These are phyloP conservation scores for Mionectes macconnelli DNA, from an alignment of 2,113 vertebrate genomes.

Conservation along the genomic window DNA sequence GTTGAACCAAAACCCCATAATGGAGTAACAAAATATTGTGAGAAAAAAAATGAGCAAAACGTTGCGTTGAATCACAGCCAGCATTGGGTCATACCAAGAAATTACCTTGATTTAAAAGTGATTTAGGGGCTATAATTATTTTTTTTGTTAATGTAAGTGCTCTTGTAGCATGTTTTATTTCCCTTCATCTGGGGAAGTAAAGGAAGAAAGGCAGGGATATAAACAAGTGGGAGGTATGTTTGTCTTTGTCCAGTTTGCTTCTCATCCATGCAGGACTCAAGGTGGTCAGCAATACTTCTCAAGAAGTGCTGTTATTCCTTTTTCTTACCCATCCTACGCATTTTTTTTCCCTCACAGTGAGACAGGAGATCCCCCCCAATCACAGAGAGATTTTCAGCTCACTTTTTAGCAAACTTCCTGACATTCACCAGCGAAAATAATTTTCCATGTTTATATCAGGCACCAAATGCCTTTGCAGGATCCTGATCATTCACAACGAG, in stretches of 20 bases:
- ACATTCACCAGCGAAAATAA: background rate
- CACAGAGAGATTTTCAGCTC: background rate
- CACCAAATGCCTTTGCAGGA: background rate
- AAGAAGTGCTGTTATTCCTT: background rate
- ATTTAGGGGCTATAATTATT: slow-evolving; percentile 1
- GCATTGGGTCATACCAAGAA: background rate
- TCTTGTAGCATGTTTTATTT: background rate
- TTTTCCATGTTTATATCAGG: background rate
- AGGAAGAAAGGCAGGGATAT: background rate
- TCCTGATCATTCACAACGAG: background rate
- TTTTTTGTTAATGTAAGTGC: background rate
- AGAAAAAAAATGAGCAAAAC: background rate
- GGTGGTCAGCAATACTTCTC: background rate
- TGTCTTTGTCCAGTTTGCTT: background rate
- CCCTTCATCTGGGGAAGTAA: background rate
- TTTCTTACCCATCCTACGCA: background rate
- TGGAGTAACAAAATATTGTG: background rate
- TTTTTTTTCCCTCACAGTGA: background rate
- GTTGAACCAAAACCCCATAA: background rate
- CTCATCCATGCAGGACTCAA: background rate
- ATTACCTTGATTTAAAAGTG: background rate
- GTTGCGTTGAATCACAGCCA: background rate
- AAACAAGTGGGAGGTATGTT: background rate
- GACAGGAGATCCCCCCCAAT: background rate
- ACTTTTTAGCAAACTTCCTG: background rate